Percentiles rank a stretch among this genome's conserved stretches.
These are phyloP conservation scores for Heteromyza rotundicornis DNA, from an alignment of 2,888 invertebrate genomes.

Conservation along the genomic window DNA sequence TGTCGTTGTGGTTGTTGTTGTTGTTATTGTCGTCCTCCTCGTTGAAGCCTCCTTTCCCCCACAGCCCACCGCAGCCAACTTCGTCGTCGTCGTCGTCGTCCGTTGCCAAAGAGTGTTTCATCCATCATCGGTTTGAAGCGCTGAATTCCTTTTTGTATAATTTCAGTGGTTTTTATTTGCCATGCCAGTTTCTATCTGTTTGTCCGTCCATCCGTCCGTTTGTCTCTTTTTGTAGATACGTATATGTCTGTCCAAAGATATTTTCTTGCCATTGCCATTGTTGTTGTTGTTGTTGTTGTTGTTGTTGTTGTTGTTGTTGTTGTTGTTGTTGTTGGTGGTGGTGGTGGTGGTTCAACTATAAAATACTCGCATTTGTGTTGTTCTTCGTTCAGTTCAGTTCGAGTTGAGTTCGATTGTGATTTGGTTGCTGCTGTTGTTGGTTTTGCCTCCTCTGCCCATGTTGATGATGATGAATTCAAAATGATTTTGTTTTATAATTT, in stretches of 20 bases:
- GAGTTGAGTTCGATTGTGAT: no score
- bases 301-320: conserved; percentile 2
- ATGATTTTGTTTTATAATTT: no score
- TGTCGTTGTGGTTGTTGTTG: not conserved
- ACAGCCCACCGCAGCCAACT: not conserved
- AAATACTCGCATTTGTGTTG: no score
- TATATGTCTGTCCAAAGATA: not conserved
- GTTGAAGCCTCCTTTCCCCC: not conserved
- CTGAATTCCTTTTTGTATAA: conserved; percentile 4
- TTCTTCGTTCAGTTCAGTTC: no score
- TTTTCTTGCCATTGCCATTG: not conserved
- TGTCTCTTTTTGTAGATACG: no score
- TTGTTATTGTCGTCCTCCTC: not conserved
- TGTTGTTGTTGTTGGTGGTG: no score
- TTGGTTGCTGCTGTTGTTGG: no score
- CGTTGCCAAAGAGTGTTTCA: not conserved
- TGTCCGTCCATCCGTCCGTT: conserved; percentile 4
- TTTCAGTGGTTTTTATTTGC: conserved; percentile 5
- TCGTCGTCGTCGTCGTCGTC: no score
- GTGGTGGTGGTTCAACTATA: no score
- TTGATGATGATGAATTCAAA: no score
- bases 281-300: not conserved
- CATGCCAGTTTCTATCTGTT: not conserved
- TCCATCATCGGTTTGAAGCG: conserved; percentile 4
- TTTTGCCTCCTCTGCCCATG: no score